Base-by-base conservation (phyloP, 1,140 invertebrate species). In the Phenacoccus solenopsis region DNA sequence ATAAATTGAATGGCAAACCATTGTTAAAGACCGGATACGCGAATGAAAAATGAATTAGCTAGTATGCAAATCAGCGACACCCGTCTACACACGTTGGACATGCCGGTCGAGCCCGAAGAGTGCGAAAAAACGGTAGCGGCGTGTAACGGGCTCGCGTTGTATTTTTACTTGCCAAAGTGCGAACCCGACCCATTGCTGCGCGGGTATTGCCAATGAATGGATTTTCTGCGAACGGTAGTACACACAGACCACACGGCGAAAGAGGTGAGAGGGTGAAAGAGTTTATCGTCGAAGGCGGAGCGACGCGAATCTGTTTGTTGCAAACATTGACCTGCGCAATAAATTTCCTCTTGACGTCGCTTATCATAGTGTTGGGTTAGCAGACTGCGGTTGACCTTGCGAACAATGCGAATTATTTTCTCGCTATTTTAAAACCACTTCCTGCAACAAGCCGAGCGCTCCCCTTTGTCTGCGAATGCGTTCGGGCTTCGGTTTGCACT, bases 291-390 rank as follows among this genome's bases (percentile, higher is more conserved):
- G 38, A 49, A 49, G 38, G 38, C 38, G 38, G 38, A 49, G 38
- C 38, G n/a, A n/a, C n/a, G n/a, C n/a, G 38, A 49, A 49, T 49
- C 38, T 49, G 38, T 49, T 49, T 49, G 38, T 49, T 49, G 38
- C 38, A 49, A 49, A 49, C 38, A 49, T 49, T 49, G 38, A 49
- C 38, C 38, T 49, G 38, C 38, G 38, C 38, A 49, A 49, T 49
- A 49, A 49, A 49, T 49, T 49, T 49, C 20, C 38, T 49, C 38
- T 49, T 49, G 38, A 16, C 38, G 38, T 3, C 38, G 38, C 20
- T 49, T 49, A 49, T 49, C 38, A 49, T 49, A 49, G 38, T 49
- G 38, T 32, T n/a, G n/a, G n/a, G n/a, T n/a, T 32, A 32, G 38
- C 38, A 49, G 38, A 49, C 38, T 49, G 38, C 38, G 38, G 16